Evolutionary conservation across 1,140 invertebrate genomes (phyloP), one percentile per base, ranked within the genome.

Genomic region (Hydropsyche tenuis): DNA sequence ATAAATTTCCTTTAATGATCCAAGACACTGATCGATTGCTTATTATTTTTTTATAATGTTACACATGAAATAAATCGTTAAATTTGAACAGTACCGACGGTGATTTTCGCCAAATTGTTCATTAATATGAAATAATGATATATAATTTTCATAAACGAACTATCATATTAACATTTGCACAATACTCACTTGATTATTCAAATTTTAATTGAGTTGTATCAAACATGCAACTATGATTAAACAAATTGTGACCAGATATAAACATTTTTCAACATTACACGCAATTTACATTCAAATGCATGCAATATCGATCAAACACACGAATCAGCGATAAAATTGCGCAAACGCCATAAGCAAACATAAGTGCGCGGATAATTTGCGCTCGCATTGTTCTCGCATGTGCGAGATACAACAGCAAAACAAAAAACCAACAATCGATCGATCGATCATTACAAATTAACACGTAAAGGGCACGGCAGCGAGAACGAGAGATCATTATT

Each of bases 361-460:
- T 37, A 37, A 37, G 30, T 37, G 30, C 63, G 27, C 7, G 5
- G 16, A 45, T 22, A 68, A 48, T 48, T 68, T 68, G 64, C 43
- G 6, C 6, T 7, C 12, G 12, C 25, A 63, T 42, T 42, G 60
- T 63, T 27, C 60, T 53, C 48, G 2, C 14, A 48, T 9, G 30
- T 37, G 16, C 14, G 2, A 6, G 16, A n/a, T 68, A n/a, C 65
- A 68, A n/a, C n/a, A n/a, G n/a, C n/a, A n/a, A n/a, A 43, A 46
- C 6, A 23, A 53, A 42, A 56, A 51, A 27, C n/a, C 20, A 22
- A 42, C 68, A 56, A 43, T n/a, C 68, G 14, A 43, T 14, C 68
- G 3, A 56, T 70, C 43, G 30, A 70, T 70, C 68, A 56, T 37
- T 37, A 16, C 68, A 56, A 70, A 70, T 70, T 70, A 70, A 70